These are phyloP conservation scores for Salvelinus sp. DNA, from an alignment of 2,113 vertebrate species.

Conservation along the genomic window DNA sequence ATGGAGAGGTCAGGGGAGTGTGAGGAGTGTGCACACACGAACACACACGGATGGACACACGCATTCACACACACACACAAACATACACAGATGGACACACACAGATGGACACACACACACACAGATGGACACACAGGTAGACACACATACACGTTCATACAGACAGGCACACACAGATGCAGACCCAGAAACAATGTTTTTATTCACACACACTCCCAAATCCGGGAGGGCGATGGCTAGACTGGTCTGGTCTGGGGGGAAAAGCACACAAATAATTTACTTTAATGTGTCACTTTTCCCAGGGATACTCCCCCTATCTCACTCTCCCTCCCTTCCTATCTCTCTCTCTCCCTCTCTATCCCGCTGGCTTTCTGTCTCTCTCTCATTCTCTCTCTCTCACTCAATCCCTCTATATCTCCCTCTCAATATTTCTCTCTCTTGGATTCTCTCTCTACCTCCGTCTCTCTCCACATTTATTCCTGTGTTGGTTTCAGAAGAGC, in stretches of 20 bases:
- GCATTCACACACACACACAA: not conserved
- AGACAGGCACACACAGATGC: constrained; percentile 7
- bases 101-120: not conserved
- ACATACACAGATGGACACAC: not conserved
- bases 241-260: not conserved
- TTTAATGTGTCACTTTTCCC: constrained; percentile 1
- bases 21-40: no score
- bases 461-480: no score
- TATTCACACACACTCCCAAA: constrained; percentile 12
- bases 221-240: constrained; percentile 6
- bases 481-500: no score
- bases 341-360: not conserved
- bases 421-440: no score
- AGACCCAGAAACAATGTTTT: constrained; percentile 19
- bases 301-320: not conserved
- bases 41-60: not conserved
- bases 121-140: not conserved
- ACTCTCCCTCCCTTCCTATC: not conserved
- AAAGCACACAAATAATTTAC: not conserved
- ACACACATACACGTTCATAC: not conserved
- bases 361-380: not conserved
- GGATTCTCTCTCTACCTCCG: no score
- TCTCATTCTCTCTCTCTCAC: not conserved
- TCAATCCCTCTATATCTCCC: not conserved
- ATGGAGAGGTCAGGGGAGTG: not conserved